A percentile compares a stretch with the other conserved stretches of the same genome.
These are phyloP conservation scores for Notodonta dromedarius DNA, from an alignment of 2,888 invertebrate genomes.

Conservation along the genomic window DNA sequence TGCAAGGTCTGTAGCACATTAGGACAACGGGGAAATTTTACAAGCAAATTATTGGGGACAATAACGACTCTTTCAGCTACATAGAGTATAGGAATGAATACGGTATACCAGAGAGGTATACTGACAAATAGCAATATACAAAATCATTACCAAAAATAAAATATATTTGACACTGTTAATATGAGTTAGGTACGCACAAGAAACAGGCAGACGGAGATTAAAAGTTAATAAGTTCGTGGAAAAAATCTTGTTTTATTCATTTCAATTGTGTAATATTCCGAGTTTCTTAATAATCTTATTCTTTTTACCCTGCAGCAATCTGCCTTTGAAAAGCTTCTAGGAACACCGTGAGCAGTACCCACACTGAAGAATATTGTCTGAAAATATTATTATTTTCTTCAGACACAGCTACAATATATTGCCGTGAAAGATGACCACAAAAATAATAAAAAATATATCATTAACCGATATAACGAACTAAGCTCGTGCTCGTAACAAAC, in stretches of 20 bases:
- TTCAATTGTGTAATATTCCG: background rate
- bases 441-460: constrained; percentile 1
- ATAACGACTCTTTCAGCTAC: too few species aligned
- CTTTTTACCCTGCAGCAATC: background rate
- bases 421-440: background rate
- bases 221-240: too few species aligned
- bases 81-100: too few species aligned
- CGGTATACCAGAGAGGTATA: too few species aligned
- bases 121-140: too few species aligned
- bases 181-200: too few species aligned
- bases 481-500: background rate
- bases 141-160: too few species aligned
- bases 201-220: too few species aligned
- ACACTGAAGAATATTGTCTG: background rate
- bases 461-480: background rate
- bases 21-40: too few species aligned
- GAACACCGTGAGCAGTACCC: background rate
- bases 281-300: background rate
- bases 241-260: background rate
- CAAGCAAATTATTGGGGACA: too few species aligned
- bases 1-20: too few species aligned
- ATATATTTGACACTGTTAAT: too few species aligned
- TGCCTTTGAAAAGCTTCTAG: constrained; percentile 4
- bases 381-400: background rate
- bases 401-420: background rate